phyloP scores from a whole-genome alignment of 2,888 invertebrate species.

The Gortyna flavago region DNA sequence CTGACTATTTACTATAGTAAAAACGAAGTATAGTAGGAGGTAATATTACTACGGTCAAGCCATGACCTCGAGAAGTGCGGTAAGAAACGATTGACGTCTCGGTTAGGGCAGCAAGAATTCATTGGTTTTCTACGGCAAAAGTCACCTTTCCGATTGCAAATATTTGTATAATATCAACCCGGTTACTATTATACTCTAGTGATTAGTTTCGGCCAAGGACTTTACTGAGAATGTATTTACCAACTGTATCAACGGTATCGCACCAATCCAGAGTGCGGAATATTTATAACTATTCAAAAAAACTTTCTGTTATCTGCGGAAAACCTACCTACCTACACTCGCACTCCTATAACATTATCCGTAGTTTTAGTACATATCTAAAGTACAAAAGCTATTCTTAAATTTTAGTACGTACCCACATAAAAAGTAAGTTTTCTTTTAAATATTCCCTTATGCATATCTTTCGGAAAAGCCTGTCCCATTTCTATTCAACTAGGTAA shows the following conservation, averaged over 20 bases:
- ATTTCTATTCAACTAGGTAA: constrained; percentile 60
- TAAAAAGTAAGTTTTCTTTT: constrained; percentile 54
- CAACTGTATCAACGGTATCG: too few species aligned
- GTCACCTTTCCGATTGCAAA: constrained; percentile 2
- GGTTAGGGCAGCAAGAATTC: constrained; percentile 9
- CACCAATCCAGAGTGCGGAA: not conserved
- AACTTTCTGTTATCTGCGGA: not conserved
- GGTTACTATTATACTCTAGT: not conserved
- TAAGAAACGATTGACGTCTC: constrained; percentile 13
- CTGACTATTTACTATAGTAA: not conserved
- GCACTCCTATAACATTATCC: not conserved
- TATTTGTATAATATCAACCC: constrained; percentile 14
- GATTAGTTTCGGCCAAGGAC: not conserved
- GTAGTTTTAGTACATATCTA: constrained; percentile 30
- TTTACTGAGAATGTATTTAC: not conserved
- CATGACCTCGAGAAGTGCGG: constrained; percentile 16
- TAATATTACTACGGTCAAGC: constrained; percentile 9
- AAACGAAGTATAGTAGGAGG: not conserved
- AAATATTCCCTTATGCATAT: constrained; percentile 55
- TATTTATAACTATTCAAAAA: not conserved
- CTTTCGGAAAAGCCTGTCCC: constrained; percentile 52
- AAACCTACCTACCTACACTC: not conserved
- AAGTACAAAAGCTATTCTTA: constrained; percentile 45
- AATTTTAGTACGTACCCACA: constrained; percentile 30
- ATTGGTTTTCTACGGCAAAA: constrained; percentile 9